Conservation (phyloP, 1,140 invertebrate genomes). For the Tetramorium alpestre region DNA sequence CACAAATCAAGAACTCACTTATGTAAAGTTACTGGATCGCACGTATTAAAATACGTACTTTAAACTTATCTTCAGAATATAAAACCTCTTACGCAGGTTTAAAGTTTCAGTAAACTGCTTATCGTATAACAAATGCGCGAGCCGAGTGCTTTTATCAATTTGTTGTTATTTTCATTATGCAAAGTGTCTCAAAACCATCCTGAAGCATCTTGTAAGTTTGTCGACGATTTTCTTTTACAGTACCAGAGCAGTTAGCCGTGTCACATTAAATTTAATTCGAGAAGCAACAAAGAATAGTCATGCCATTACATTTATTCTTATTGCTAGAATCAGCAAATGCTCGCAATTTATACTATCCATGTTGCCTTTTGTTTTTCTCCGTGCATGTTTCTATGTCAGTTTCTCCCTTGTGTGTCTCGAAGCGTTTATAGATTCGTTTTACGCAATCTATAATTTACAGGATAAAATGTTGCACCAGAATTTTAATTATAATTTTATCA, state of each 20-base stretch:
- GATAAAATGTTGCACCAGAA: not conserved
- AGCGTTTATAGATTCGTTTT: not conserved
- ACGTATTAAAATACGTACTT: not conserved
- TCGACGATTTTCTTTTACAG: constrained; percentile 7
- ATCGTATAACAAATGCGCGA: not conserved
- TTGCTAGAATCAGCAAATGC: not conserved
- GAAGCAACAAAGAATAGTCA: constrained; percentile 19
- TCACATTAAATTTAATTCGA: constrained; percentile 34
- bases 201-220: not conserved
- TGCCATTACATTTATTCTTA: constrained; percentile 17
- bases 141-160: constrained; percentile 14
- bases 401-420: not conserved
- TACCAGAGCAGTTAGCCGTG: not conserved
- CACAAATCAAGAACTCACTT: not conserved
- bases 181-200: not conserved
- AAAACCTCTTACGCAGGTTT: constrained; percentile 7
- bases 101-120: constrained; percentile 39
- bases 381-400: not conserved
- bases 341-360: constrained; percentile 36
- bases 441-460: not conserved
- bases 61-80: not conserved
- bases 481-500: not conserved
- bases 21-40: not conserved
- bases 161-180: constrained; percentile 37
- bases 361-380: not conserved